These are phyloP conservation scores for Apamea epomidion DNA, from an alignment of 2,888 invertebrate species.

Conservation along the genomic window DNA sequence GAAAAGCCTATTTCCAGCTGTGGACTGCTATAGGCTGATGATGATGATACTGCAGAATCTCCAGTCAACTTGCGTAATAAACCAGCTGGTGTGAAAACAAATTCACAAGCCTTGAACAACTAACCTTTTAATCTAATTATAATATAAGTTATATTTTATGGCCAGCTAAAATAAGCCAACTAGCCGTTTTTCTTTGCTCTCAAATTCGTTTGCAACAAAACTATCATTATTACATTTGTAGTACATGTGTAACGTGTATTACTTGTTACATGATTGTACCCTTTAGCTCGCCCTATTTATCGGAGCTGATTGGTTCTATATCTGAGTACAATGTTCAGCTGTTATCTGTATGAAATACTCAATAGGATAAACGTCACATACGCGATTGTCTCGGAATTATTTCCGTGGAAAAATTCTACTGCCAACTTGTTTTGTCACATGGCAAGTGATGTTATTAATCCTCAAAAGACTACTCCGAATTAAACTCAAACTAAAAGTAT, in stretches of 20 bases:
- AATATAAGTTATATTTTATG: not conserved
- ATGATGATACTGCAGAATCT: not conserved
- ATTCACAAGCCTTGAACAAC: not conserved
- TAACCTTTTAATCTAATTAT: not conserved
- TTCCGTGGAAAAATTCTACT: conserved; percentile 9
- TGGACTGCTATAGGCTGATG: too few relatives aligned
- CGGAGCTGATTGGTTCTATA: conserved; percentile 30
- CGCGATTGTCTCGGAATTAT: not conserved
- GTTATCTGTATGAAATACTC: conserved; percentile 33
- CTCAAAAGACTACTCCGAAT: not conserved
- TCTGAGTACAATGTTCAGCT: conserved; percentile 55
- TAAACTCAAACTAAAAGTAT: too few relatives aligned
- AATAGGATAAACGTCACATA: conserved; percentile 26
- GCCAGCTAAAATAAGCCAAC: not conserved
- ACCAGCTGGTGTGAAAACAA: not conserved
- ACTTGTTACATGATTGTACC: not conserved
- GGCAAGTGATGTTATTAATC: not conserved
- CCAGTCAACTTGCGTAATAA: not conserved
- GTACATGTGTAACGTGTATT: not conserved
- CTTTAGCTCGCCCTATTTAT: conserved; percentile 25
- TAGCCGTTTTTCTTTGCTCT: not conserved
- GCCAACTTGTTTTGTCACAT: not conserved
- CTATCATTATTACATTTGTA: not conserved
- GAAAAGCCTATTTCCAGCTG: too few relatives aligned
- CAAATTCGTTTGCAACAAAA: conserved; percentile 2